These are phyloP conservation scores for Silurus glanis DNA, from an alignment of 2,113 vertebrate species.

Conservation along the genomic window DNA sequence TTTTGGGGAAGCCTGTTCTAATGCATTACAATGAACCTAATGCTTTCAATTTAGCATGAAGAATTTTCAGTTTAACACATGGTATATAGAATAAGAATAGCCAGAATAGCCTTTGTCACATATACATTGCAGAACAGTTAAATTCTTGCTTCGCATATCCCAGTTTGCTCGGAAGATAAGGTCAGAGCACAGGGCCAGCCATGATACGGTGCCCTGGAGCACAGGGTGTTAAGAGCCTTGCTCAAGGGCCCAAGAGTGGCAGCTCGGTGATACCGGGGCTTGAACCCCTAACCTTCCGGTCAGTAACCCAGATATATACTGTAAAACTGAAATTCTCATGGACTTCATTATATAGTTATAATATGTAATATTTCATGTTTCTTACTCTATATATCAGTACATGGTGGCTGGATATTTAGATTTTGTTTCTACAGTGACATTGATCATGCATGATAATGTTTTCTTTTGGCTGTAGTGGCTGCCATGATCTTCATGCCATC, in stretches of 20 bases:
- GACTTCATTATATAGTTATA: background rate
- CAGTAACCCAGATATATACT: too few relatives aligned
- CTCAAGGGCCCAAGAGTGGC: too few relatives aligned
- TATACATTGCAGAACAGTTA: too few relatives aligned
- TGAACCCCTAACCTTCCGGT: too few relatives aligned
- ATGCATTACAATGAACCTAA: background rate
- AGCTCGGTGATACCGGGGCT: too few relatives aligned
- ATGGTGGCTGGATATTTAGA: background rate
- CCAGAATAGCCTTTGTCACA: too few relatives aligned
- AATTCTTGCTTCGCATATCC: too few relatives aligned
- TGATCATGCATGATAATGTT: background rate
- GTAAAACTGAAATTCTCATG: background rate
- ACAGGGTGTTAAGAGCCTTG: too few relatives aligned
- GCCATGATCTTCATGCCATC: background rate
- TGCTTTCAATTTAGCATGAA: background rate
- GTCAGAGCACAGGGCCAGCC: too few relatives aligned
- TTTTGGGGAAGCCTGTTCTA: background rate
- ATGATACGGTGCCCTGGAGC: too few relatives aligned
- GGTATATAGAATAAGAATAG: background rate
- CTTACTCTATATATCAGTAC: background rate
- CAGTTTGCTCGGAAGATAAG: too few relatives aligned
- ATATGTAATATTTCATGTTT: background rate
- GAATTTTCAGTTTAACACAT: background rate
- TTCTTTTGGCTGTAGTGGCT: background rate
- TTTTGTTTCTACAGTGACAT: background rate